Base-by-base conservation (phyloP, 2,888 invertebrate species). In the Drosophila paranaensis region DNA sequence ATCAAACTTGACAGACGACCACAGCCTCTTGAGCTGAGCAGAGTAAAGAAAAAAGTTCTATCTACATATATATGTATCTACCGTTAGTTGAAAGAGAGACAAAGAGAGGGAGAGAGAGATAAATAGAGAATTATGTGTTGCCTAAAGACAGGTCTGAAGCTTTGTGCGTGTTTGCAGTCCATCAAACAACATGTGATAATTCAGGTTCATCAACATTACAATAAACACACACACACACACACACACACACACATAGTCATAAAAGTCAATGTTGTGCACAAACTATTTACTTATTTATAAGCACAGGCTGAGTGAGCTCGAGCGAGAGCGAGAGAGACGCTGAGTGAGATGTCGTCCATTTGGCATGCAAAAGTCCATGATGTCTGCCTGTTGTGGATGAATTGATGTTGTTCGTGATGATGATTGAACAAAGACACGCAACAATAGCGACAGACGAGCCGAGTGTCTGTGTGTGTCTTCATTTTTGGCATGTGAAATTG, bases 151-250 rank as follows among this genome's bases (percentile, higher is more conserved):
- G 60, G 65, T 76, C 63, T 50, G 54, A 69, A 75, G 68, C 53
- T 76, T 67, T 70, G 83, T 89, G 86, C 89, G 85, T 87, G 86
- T 79, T 72, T 76, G 77, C 79, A 84, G 89, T 87, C 85, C 85
- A 89, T 87, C 88, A 87, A 86, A 83, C 66, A 73, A 76, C 78
- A 81, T 83, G 87, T 86, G 87, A 88, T 88, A 88, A 86, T 83
- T 87, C 86, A 89, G 88, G 88, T 89, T 87, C 87, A 87, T 89
- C 87, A 85, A 70, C 85, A 88, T 88, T 82, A 84, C 71, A 84
- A 80, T 84, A 80, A 85, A 73, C 74, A 74, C n/a, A n/a, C n/a
- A 78, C 63, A 60, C 56, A 35, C 53, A 61, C 58, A 64, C 58
- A 62, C 43, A 60, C 3, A 70, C 69, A 35, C 48, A 39, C 42